phyloP scores from a whole-genome alignment of 2,113 vertebrate species.

The Cyrtonyx montezumae region DNA sequence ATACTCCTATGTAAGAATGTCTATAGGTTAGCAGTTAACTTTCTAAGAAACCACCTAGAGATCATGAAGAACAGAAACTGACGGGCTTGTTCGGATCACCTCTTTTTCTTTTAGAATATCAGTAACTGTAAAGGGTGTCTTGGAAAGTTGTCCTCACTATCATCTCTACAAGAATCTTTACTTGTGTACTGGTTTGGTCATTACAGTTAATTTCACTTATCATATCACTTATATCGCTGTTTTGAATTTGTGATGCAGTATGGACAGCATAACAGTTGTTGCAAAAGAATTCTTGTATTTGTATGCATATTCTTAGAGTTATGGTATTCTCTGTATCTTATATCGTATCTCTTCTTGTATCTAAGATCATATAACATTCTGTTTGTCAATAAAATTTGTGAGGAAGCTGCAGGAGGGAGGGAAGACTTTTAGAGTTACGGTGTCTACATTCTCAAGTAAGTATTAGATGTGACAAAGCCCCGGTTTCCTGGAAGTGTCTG shows the following conservation, averaged over 20 bases:
- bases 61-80: background rate
- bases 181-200: background rate
- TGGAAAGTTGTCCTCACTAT: background rate
- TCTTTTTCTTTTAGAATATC: background rate
- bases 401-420: background rate
- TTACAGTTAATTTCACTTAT: background rate
- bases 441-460: background rate
- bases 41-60: background rate
- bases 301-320: too few species aligned
- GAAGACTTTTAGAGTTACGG: background rate
- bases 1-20: background rate
- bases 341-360: too few species aligned
- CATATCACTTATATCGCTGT: background rate
- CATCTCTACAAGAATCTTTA: background rate
- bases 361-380: background rate
- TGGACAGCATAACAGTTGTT: background rate
- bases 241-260: background rate
- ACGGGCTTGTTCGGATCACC: background rate
- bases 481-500: background rate
- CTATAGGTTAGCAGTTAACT: background rate
- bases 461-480: background rate
- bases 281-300: background rate
- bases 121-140: background rate
- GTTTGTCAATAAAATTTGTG: background rate
- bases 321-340: background rate